A percentile compares a stretch with the other conserved stretches of the same genome.
Evolutionary conservation across 2,888 invertebrate species (phyloP).

Genomic region (Liposcelis brunnea): DNA sequence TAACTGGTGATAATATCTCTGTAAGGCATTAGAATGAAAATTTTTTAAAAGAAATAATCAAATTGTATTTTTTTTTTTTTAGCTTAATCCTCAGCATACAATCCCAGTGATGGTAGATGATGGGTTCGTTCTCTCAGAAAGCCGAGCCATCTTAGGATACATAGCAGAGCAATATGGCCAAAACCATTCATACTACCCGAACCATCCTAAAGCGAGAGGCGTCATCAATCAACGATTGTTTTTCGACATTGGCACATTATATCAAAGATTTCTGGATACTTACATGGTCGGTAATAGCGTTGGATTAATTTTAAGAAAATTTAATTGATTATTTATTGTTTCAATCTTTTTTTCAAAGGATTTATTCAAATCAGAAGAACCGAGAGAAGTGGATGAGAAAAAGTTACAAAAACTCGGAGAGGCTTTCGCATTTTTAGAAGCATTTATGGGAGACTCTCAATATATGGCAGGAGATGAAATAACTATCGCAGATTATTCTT

Average conservation of each 20-base stretch:
- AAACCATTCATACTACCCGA: not conserved
- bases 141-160: slow-evolving; percentile 5
- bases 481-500: slow-evolving; percentile 4
- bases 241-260: slow-evolving; percentile 1
- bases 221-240: slow-evolving; percentile 3
- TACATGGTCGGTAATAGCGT: not conserved
- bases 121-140: slow-evolving; percentile 8
- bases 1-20: too few relatives aligned
- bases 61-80: not conserved
- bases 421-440: not conserved
- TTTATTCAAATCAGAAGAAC: too few relatives aligned
- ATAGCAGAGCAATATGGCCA: slow-evolving; percentile 3
- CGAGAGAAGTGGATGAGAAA: not conserved
- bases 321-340: not conserved
- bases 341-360: not conserved
- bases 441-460: not conserved
- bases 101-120: slow-evolving; percentile 8
- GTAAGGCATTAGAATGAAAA: too few relatives aligned
- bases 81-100: slow-evolving; percentile 10
- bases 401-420: not conserved
- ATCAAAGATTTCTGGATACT: not conserved
- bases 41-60: too few relatives aligned
- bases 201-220: not conserved
- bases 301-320: not conserved
- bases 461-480: slow-evolving; percentile 6